Conservation (phyloP, 2,888 invertebrate genomes). For the Matsumyia berberina region DNA sequence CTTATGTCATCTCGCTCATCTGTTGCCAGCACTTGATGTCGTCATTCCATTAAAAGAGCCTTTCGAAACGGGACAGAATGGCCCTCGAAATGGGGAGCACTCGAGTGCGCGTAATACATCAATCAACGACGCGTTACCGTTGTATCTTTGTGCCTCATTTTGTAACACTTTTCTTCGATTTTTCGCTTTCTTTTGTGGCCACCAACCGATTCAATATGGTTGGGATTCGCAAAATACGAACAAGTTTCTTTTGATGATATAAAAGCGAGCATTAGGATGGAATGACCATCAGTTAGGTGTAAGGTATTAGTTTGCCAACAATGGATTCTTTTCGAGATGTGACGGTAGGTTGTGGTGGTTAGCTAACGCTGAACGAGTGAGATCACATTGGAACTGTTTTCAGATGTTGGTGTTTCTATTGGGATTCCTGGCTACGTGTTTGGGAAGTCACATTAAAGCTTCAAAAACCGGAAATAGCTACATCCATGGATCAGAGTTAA, state of each 20-base stretch:
- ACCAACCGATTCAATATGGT: not conserved
- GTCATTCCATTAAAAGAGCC: conserved; percentile 42
- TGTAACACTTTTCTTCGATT: conserved; percentile 2
- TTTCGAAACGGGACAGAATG: conserved; percentile 62
- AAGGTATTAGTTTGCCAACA: conserved; percentile 30
- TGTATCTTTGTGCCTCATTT: conserved; percentile 8
- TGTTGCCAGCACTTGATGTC: conserved; percentile 29
- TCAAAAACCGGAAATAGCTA: conserved; percentile 2
- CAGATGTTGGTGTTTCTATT: conserved; percentile 32
- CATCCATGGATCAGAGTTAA: not conserved
- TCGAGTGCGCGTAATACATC: conserved; percentile 40
- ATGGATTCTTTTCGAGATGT: conserved; percentile 34
- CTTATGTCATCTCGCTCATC: conserved; percentile 50
- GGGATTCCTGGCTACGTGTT: conserved; percentile 6
- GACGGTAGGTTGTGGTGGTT: conserved; percentile 25
- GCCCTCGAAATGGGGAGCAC: conserved; percentile 57
- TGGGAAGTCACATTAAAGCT: not conserved
- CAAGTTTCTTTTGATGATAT: conserved; percentile 41
- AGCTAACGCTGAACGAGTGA: not conserved
- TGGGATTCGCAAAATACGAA: conserved; percentile 43
- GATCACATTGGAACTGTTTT: not conserved
- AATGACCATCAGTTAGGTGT: conserved; percentile 35
- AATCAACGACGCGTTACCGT: conserved; percentile 27
- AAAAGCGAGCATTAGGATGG: conserved; percentile 49
- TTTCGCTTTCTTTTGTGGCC: conserved; percentile 2